Percentiles rank a stretch among this genome's conserved stretches.
Conservation (phyloP, 1,140 invertebrate genomes). For the Amyelois transitella region DNA sequence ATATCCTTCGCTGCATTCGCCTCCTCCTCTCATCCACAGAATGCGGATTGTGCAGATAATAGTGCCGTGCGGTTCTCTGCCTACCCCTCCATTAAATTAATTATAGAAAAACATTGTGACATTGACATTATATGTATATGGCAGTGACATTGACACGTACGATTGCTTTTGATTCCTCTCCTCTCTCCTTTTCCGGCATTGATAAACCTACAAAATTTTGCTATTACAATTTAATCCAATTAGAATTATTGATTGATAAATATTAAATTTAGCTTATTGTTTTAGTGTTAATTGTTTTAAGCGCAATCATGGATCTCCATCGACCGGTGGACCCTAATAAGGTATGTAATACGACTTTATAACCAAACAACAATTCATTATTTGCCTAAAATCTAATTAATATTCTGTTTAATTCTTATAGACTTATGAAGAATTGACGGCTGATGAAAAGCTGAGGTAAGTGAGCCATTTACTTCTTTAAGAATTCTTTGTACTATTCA, state of each 20-base stretch:
- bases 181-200: background rate
- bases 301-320: slow-evolving; percentile 73
- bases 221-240: background rate
- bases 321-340: slow-evolving; percentile 78
- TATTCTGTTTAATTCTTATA: slow-evolving; percentile 62
- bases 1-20: too few relatives aligned
- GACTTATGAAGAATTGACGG: slow-evolving; percentile 81
- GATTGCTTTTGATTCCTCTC: background rate
- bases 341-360: slow-evolving; percentile 50
- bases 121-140: background rate
- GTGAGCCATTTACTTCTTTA: background rate
- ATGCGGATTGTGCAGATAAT: too few relatives aligned
- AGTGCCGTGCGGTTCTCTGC: too few relatives aligned
- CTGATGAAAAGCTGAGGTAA: slow-evolving; percentile 81
- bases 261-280: slow-evolving; percentile 5
- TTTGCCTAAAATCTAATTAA: slow-evolving; percentile 4
- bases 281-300: background rate
- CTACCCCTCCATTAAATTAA: too few relatives aligned
- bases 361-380: background rate
- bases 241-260: background rate
- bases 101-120: background rate
- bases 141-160: slow-evolving; percentile 7
- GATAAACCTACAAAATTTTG: background rate
- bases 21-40: too few relatives aligned
- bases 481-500: too few relatives aligned